These are phyloP conservation scores for Pammene aurita DNA, from an alignment of 2,888 invertebrate genomes.

Conservation along the genomic window DNA sequence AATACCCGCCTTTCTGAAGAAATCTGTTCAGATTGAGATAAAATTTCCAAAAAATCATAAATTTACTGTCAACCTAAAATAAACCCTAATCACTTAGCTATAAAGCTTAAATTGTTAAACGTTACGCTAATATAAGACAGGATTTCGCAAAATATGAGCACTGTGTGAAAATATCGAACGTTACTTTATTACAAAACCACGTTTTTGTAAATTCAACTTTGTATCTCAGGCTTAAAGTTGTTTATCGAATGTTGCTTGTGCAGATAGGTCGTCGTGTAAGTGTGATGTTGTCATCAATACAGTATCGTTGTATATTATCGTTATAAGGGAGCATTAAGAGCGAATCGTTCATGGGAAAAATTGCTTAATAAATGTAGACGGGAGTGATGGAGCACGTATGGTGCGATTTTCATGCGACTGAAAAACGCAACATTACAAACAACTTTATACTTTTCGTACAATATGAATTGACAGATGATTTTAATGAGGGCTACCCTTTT, in stretches of 20 bases:
- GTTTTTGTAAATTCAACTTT: slow-evolving; percentile 43
- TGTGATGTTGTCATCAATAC: slow-evolving; percentile 67
- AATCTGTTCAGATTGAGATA: slow-evolving; percentile 64
- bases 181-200: slow-evolving; percentile 65
- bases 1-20: slow-evolving; percentile 72
- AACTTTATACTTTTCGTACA: too few species aligned
- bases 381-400: slow-evolving; percentile 49
- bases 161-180: slow-evolving; percentile 75
- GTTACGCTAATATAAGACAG: slow-evolving; percentile 5
- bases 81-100: fast-evolving
- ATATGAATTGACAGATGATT: too few species aligned
- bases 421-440: not conserved
- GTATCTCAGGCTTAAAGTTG: slow-evolving; percentile 15
- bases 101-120: slow-evolving; percentile 42
- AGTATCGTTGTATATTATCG: slow-evolving; percentile 74
- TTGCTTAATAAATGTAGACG: slow-evolving; percentile 74
- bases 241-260: slow-evolving; percentile 40
- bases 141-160: slow-evolving; percentile 65
- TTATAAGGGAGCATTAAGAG: slow-evolving; percentile 74
- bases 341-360: slow-evolving; percentile 78
- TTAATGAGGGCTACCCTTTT: too few species aligned
- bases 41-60: slow-evolving; percentile 24
- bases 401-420: slow-evolving; percentile 25
- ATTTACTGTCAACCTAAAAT: slow-evolving; percentile 40
- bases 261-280: slow-evolving; percentile 51